phyloP scores from a whole-genome alignment of 2,888 invertebrate genomes.

The Mesorhabditis belari region DNA sequence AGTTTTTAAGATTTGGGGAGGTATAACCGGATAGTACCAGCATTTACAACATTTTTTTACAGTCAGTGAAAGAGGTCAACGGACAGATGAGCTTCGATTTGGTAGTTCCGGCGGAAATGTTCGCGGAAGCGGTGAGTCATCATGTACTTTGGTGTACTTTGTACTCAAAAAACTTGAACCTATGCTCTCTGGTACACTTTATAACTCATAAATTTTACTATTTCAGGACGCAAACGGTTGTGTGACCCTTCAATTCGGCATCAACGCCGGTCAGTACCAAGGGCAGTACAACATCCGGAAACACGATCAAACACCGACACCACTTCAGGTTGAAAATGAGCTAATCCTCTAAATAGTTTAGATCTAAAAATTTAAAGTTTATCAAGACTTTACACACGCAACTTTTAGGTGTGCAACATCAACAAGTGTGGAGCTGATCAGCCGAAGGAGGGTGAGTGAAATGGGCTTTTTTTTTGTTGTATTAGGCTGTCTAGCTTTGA shows the following conservation, averaged over 20 bases:
- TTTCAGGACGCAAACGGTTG: slow-evolving; percentile 16
- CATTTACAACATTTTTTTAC: neutral
- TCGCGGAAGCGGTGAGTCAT: neutral
- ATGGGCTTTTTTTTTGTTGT: too few relatives aligned
- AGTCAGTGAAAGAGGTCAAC: neutral
- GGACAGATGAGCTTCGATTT: neutral
- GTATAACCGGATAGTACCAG: too few relatives aligned
- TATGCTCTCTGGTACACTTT: neutral
- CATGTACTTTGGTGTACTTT: neutral
- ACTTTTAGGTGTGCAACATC: neutral
- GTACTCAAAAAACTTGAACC: too few relatives aligned
- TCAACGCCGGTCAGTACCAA: slow-evolving; percentile 23
- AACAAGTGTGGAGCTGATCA: neutral
- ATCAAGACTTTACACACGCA: neutral
- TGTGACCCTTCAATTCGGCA: slow-evolving; percentile 23
- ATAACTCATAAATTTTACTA: too few relatives aligned
- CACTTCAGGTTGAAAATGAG: neutral
- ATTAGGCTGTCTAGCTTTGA: too few relatives aligned
- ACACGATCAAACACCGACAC: slow-evolving; percentile 11
- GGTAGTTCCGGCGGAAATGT: neutral
- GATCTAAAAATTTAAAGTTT: neutral
- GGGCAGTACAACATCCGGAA: slow-evolving; percentile 18
- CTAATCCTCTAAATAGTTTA: neutral
- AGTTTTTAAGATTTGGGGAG: too few relatives aligned
- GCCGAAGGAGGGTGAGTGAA: too few relatives aligned